Evolutionary conservation across 2,797 vertebrate genomes (phyloP).

Genomic region (Tragelaphus oryx): DNA sequence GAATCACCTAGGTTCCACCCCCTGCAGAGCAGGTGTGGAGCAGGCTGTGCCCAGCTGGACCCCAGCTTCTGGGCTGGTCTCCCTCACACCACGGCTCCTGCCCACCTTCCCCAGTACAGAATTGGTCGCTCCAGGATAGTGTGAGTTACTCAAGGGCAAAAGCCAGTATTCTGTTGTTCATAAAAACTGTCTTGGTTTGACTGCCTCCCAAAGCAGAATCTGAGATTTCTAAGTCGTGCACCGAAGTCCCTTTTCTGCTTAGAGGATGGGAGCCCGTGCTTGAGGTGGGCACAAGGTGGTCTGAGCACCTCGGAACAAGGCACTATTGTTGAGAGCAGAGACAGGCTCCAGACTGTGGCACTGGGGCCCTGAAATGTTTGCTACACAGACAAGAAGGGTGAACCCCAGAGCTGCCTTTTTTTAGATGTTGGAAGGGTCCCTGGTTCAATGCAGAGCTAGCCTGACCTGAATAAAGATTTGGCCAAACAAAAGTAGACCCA

Average conservation of each 20-base stretch:
- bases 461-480: too few relatives aligned
- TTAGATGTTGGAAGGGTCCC: background rate
- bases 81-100: rapidly evolving
- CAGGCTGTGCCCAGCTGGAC: background rate
- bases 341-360: background rate
- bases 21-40: background rate
- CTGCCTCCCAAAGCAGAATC: background rate
- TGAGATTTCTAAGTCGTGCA: background rate
- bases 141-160: background rate
- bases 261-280: rapidly evolving
- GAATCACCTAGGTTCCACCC: rapidly evolving
- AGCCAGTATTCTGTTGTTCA: background rate
- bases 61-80: rapidly evolving
- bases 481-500: background rate
- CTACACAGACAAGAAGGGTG: too few relatives aligned
- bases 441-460: background rate
- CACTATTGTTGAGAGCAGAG: too few relatives aligned
- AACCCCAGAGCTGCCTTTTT: background rate
- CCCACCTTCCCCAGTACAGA: background rate
- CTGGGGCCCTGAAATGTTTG: rapidly evolving
- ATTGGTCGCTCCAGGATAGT: background rate
- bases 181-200: background rate
- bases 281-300: too few relatives aligned
- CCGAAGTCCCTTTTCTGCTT: background rate
- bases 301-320: background rate